Base-by-base conservation (phyloP, 2,888 invertebrate species). In the Chloroclysta siterata region DNA sequence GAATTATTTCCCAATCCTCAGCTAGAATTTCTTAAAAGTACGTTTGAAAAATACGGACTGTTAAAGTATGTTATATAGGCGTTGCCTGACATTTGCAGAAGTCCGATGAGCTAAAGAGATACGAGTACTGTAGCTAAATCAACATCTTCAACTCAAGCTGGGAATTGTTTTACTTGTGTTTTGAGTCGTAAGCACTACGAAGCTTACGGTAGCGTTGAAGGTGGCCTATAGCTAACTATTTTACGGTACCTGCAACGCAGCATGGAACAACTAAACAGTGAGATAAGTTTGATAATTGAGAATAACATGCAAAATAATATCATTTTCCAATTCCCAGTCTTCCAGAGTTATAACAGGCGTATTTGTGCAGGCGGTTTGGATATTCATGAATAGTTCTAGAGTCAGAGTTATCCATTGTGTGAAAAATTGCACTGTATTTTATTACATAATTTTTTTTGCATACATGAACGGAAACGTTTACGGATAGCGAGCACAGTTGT, bases 81-180 rank as follows among this genome's bases (percentile, higher is more conserved):
- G 22, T 22, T 22, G 22, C 22, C 22, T 22, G 22, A 22, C 33
- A 33, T 33, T 8, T 3, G 33, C 6, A 33, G 33, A 33, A 8
- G 36, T 8, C 11, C 2, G 36, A 10, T 39, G 8, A 39, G 36
- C 36, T 46, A 42, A 41, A 41, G 10, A 39, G 14, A 8, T 44
- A 15, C 10, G 36, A 36, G 36, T 36, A 70, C 75, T 72, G 65
- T 73, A 73, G 70, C 72, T 75, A 73, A 73, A 75, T 72, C 68
- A 72, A 78, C 56, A 64, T 53, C 56, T 53, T 44, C 75, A 77
- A 60, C 60, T 66, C 65, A 44, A 53, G 57, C 60, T 58, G 53
- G 41, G 53, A 65, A 52, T 56, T 65, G 66, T 67, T 68, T 63
- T 60, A 56, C 53, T 50, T 65, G 59, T 44, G 52, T 63, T 68